Conservation (phyloP, 2,888 invertebrate species). For the Thereva nobilitata region DNA sequence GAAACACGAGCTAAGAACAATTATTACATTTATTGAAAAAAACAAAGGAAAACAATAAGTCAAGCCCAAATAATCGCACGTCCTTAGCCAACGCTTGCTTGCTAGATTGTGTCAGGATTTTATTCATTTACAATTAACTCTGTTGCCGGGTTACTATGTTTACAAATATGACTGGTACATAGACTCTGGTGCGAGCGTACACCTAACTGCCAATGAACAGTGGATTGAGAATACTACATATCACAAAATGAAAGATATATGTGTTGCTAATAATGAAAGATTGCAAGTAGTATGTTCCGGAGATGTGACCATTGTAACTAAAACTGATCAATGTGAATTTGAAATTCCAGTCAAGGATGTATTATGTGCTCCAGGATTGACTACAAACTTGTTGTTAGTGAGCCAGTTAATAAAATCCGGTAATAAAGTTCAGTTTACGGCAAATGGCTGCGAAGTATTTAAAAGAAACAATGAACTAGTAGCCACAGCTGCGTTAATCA, state of each 20-base stretch:
- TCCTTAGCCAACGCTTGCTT: no score
- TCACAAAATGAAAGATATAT: background rate
- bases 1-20: no score
- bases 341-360: constrained; percentile 14
- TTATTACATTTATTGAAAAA: no score
- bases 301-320: background rate
- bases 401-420: no score
- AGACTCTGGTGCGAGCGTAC: constrained; percentile 46
- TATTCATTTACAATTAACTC: no score
- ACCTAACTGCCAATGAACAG: constrained; percentile 39
- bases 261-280: background rate
- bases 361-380: constrained; percentile 37
- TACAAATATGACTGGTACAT: constrained; percentile 47
- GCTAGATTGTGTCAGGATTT: no score
- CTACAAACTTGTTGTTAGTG: constrained; percentile 43
- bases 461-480: constrained; percentile 13
- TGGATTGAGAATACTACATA: constrained; percentile 9
- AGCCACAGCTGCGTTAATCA: constrained; percentile 7
- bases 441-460: constrained; percentile 14
- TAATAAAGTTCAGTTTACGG: constrained; percentile 21
- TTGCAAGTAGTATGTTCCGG: background rate
- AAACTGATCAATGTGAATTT: background rate
- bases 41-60: no score
- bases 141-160: no score
- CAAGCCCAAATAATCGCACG: no score